Conservation (phyloP, 1,140 invertebrate species). For the Drosophila nebulosa region DNA sequence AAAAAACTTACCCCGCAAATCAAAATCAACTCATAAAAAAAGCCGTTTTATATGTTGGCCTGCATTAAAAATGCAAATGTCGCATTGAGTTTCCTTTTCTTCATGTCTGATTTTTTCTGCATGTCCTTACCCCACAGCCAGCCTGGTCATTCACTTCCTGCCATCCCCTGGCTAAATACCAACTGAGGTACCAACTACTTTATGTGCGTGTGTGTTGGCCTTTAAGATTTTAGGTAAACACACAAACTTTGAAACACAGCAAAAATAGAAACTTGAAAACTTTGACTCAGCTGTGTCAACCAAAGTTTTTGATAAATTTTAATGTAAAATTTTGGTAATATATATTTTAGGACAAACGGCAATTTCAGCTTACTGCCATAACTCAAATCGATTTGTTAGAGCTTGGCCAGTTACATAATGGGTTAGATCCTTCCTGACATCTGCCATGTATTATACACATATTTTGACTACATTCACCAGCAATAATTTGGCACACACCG, state of each 20-base stretch:
- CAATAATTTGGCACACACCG: no score
- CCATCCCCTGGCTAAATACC: neutral
- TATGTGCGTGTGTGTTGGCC: constrained; percentile 20
- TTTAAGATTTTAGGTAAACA: constrained; percentile 76
- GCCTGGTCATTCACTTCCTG: constrained; percentile 54
- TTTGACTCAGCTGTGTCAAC: constrained; percentile 7
- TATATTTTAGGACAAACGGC: no score
- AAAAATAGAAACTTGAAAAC: constrained; percentile 20
- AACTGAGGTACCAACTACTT: neutral
- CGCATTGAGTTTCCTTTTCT: constrained; percentile 61
- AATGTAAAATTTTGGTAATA: neutral
- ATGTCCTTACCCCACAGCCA: constrained; percentile 34
- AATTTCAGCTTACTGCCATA: no score
- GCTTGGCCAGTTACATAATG: no score
- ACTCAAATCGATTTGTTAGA: no score
- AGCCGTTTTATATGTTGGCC: constrained; percentile 69
- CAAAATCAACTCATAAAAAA: constrained; percentile 71
- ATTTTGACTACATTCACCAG: no score
- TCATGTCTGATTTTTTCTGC: constrained; percentile 26
- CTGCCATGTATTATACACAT: no score
- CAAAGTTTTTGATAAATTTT: neutral
- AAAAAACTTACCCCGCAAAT: constrained; percentile 46
- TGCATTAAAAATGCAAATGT: constrained; percentile 81
- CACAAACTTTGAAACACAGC: constrained; percentile 29
- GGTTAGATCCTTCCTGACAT: no score